Conservation (phyloP, 1,140 invertebrate genomes). For the Thalassaphorura encarpata region DNA sequence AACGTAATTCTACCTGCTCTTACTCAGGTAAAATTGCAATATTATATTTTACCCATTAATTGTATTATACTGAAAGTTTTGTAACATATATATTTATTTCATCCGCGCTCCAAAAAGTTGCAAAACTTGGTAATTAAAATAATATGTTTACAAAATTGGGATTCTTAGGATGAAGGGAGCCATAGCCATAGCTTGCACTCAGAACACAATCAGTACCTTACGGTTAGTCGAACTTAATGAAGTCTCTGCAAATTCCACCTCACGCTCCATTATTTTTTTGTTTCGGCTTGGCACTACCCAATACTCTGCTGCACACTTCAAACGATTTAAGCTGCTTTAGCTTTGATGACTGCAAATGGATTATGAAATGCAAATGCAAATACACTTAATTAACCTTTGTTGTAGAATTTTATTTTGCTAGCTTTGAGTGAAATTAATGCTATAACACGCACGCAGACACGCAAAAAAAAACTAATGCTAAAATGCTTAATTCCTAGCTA, state of each 20-base stretch:
- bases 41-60: neutral
- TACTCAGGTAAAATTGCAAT: slow-evolving; percentile 23
- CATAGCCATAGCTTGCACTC: slow-evolving; percentile 30
- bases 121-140: neutral
- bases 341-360: no score
- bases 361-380: no score
- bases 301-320: neutral
- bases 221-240: slow-evolving; percentile 24
- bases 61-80: neutral
- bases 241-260: neutral
- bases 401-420: no score
- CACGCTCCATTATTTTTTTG: neutral
- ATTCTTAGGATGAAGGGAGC: slow-evolving; percentile 30
- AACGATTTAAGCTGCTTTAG: no score
- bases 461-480: no score
- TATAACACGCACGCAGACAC: no score
- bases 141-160: slow-evolving; percentile 1
- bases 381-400: no score
- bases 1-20: slow-evolving; percentile 26
- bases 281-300: no score
- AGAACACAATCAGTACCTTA: slow-evolving; percentile 28
- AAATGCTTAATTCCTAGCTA: no score
- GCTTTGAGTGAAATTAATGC: no score
- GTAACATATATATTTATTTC: neutral
- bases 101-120: neutral